A percentile compares a stretch with the other conserved stretches of the same genome.
Evolutionary conservation across 2,797 vertebrate genomes (phyloP).

Genomic region (Scolopax bukidnonensis): DNA sequence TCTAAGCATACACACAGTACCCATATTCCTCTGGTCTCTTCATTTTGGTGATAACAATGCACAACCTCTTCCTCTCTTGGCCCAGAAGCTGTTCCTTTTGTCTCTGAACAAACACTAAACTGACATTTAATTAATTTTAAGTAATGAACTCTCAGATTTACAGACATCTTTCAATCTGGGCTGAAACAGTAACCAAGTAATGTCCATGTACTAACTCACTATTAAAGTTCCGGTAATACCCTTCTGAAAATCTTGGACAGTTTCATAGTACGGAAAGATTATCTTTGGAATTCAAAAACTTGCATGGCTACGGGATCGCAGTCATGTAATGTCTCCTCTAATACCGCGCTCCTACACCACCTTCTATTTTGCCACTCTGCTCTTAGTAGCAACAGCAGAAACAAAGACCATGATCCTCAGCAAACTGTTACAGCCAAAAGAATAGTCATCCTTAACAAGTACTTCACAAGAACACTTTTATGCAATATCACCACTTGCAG

Average conservation of each 20-base stretch:
- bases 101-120: background rate
- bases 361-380: slow-evolving; percentile 42
- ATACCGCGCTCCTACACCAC: background rate
- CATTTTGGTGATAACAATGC: background rate
- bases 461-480: slow-evolving; percentile 28
- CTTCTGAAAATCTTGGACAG: slow-evolving; percentile 2
- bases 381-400: slow-evolving; percentile 47
- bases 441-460: background rate
- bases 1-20: background rate
- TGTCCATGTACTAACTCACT: background rate
- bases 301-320: slow-evolving; percentile 50
- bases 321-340: slow-evolving; percentile 53
- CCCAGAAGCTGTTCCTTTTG: background rate
- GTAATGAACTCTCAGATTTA: background rate
- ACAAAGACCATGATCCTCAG: slow-evolving; percentile 11
- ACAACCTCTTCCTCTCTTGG: background rate
- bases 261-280: slow-evolving; percentile 21
- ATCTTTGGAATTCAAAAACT: slow-evolving; percentile 51
- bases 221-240: background rate
- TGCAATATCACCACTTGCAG: slow-evolving; percentile 19
- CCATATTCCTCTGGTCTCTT: background rate
- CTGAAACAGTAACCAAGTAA: background rate
- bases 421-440: slow-evolving; percentile 4
- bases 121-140: background rate
- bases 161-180: background rate